Percentiles rank a stretch among this genome's conserved stretches.
phyloP scores from a whole-genome alignment of 2,888 invertebrate species.

The Tipula helvola region DNA sequence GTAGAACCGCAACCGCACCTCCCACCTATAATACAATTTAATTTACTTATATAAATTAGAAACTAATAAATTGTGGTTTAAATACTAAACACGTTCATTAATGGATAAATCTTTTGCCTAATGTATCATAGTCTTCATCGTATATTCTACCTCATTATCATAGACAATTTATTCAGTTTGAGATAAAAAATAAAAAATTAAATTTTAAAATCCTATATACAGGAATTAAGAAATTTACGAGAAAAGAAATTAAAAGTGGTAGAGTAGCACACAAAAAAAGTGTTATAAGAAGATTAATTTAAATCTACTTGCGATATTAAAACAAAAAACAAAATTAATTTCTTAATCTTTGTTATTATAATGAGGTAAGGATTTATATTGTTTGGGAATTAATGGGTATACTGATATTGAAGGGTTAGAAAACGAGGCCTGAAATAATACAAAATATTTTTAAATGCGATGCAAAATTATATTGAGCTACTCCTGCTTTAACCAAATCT shows the following conservation, averaged over 20 bases:
- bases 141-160: neutral
- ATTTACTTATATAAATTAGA: neutral
- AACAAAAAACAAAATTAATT: neutral
- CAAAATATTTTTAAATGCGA: no score
- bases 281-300: constrained; percentile 4
- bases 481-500: no score
- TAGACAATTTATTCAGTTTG: neutral
- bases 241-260: neutral
- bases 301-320: neutral
- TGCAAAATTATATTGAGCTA: no score
- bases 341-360: neutral
- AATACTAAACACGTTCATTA: neutral
- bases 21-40: neutral
- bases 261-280: neutral
- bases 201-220: neutral
- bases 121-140: neutral
- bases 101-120: neutral
- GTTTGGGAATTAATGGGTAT: neutral
- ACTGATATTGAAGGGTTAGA: neutral
- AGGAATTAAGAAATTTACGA: neutral
- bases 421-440: no score
- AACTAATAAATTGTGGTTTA: constrained; percentile 4
- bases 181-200: neutral
- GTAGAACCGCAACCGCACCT: neutral
- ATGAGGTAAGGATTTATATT: neutral